Evolutionary conservation across 2,113 vertebrate genomes (phyloP), one percentile per base, ranked within the genome.

Genomic region (Chrysochloris asiatica): DNA sequence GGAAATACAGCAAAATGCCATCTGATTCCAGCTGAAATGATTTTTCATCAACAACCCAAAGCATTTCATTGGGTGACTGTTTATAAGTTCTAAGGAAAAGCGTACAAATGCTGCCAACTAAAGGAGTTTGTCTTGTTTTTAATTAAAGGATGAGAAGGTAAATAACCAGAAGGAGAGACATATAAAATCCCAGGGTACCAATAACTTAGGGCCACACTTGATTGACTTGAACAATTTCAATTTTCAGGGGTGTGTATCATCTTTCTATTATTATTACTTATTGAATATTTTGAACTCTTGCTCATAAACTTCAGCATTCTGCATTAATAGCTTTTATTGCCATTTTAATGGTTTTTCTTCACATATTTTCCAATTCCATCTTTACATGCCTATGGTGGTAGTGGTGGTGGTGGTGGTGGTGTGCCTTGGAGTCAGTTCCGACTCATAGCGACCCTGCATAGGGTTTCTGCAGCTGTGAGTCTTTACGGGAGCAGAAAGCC

Each of bases 51-150:
- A 83, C 4, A 56, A 67, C 52, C 65, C 56, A 10, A n/a, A 69
- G 11, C 82, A 75, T 90, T 59, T 76, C 45, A 22, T n/a, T 77
- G 54, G 30, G n/a, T 69, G 38, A 67, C 16, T 56, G 33, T 50
- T 93, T 59, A 86, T 50, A 92, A 90, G 28, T 73, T 85, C 59
- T 93, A 89, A 90, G 43, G 59, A 83, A 84, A 91, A 88, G 33
- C 33, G 56, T 81, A 78, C 30, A 78, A 48, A n/a, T 81, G 21
- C 38, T 86, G n/a, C 71, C 45, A 83, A 54, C 6, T 22, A 41
- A 85, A 83, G 75, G 33, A 79, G 77, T 88, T 80, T 65, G 76
- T 89, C n/a, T 86, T 90, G 48, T 19, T 87, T 84, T 81, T 36
- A 93, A 94, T 94, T 93, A 78, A 92, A 50, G 33, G 71, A 63